Base-by-base conservation (phyloP, 2,113 vertebrate genomes). In the Rutilus rutilus region DNA sequence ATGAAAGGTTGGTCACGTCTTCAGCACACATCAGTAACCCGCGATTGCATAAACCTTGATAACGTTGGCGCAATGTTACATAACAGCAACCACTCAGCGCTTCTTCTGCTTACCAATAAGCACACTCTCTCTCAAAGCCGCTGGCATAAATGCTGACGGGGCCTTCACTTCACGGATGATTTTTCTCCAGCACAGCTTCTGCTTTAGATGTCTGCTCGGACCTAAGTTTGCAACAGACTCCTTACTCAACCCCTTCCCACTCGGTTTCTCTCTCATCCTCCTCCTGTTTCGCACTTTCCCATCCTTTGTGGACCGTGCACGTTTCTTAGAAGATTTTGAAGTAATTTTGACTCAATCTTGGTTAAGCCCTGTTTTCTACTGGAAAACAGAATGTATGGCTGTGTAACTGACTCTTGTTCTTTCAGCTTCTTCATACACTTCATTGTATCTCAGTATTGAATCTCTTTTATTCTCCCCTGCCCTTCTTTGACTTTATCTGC, bases 11-110 rank as follows among this genome's bases (percentile, higher is more conserved):
- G 65, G 33, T 83, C 7, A 25, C 15, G 8, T 73, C 50, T 73
- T 57, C 47, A 73, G 81, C 33, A 54, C 25, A 83, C 81, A 83
- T 59, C 81, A 83, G 82, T 83, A 50, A 83, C 33, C 82, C 67
- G 0, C 23, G 45, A 57, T 73, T 83, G 82, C 67, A 83, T 71
- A 83, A 83, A 57, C 82, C 82, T 71, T 71, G 65, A 69, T 83
- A 83, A 83, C 47, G 50, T 54, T 83, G 82, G 33, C 2, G 67
- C 82, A 83, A 59, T 74, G 67, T 83, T 74, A 83, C 67, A 19
- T 83, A 83, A 83, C 47, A 27, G 42, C 19, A 21, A 71, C 62
- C 80, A 57, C 65, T 71, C 80, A 69, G 64, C 30, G 25, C 78
- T 81, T 7, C 47, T 67, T 52, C 80, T 27, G 80, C 47, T 82